Evolutionary conservation across 1,140 invertebrate species (phyloP).

Genomic region (Hyposmocoma kahamanoa): DNA sequence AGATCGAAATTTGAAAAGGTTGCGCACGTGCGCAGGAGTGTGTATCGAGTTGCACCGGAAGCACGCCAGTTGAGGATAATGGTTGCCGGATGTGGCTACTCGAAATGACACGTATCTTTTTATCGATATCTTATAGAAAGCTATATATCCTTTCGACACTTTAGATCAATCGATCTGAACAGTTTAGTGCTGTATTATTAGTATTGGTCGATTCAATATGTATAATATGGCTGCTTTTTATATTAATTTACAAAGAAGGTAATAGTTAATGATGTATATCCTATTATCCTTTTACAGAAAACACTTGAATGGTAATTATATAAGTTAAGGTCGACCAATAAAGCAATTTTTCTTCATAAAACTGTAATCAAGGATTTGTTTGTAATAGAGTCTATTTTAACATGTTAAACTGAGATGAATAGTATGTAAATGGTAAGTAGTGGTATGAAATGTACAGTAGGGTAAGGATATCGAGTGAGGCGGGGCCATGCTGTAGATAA

Average conservation of each 20-base stretch:
- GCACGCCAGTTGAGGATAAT: conserved; percentile 56
- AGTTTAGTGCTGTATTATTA: too few relatives aligned
- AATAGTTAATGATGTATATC: too few relatives aligned
- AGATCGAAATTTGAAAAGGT: conserved; percentile 63
- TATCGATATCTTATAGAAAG: conserved; percentile 67
- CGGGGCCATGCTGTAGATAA: conserved; percentile 22
- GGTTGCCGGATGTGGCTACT: conserved; percentile 68
- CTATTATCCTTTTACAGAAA: too few relatives aligned
- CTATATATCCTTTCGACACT: conserved; percentile 61
- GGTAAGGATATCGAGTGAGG: conserved; percentile 21
- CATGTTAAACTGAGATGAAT: neutral
- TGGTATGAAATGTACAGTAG: neutral
- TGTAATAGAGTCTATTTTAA: neutral
- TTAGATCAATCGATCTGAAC: conserved; percentile 32
- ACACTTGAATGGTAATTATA: neutral
- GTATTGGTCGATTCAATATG: too few relatives aligned
- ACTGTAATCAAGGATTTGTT: neutral
- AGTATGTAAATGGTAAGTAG: neutral
- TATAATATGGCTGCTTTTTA: too few relatives aligned
- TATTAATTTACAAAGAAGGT: too few relatives aligned
- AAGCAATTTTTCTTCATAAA: neutral
- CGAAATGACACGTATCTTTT: conserved; percentile 69
- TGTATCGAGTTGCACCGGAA: conserved; percentile 70
- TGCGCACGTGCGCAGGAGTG: conserved; percentile 71
- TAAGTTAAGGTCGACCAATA: neutral